Evolutionary conservation across 2,797 vertebrate species (phyloP), one percentile per base, ranked within the genome.

Genomic region (Acanthurus tractus): DNA sequence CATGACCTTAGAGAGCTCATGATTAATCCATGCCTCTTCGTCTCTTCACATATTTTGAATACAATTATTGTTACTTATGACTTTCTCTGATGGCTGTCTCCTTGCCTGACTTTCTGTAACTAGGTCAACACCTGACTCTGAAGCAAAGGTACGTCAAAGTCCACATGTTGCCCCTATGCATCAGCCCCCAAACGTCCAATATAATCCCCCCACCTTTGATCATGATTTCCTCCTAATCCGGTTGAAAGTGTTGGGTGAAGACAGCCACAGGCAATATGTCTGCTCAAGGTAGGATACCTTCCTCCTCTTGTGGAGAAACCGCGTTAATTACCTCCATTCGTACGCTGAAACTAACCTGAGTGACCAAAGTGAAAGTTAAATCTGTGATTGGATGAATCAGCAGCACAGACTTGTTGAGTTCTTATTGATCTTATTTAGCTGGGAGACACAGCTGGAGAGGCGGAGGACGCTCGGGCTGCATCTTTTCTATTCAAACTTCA

Each of bases 161-260:
- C 68, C 54, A 69, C 79, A 55, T 74, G 83, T 65, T 76, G 58
- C 83, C 70, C 66, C 48, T 40, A 66, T 70, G 70, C 70, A 71
- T 69, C 83, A 80, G 79, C 79, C 63, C 63, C 72, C 55, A 69
- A 76, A 87, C 7, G 42, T 86, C 87, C 82, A 68, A 65, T 45
- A 85, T 88, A 91, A 90, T 90, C 83, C 65, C 54, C 46, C 63
- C 76, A 82, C 79, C 89, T 92, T 93, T 93, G 87, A 92, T 93
- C 88, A 74, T 67, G 83, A 87, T 89, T 88, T 89, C 79, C 75
- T 88, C 79, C 79, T 87, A 90, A 91, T 90, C 91, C 74, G 15
- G 77, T 81, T 82, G 78, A 86, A 87, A 85, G 82, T 86, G 83
- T 86, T 74, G 23, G 57, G 77, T 62, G 65, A 82, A 81, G 83